Percentiles rank a stretch among this genome's conserved stretches.
phyloP scores from a whole-genome alignment of 2,888 invertebrate genomes.

The Ditula angustiorana region DNA sequence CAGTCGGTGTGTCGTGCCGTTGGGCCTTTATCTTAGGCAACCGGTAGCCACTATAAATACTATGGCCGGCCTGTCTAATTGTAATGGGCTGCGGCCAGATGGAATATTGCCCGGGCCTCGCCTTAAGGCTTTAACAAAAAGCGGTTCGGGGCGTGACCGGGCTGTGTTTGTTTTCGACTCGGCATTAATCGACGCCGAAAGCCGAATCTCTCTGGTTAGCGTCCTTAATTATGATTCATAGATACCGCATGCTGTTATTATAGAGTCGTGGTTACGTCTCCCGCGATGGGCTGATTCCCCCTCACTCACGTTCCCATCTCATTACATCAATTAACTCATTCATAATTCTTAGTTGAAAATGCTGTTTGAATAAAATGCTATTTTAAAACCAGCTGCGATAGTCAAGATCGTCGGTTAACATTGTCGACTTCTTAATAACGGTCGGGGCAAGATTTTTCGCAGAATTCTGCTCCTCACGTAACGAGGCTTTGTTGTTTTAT shows the following conservation, averaged over 20 bases:
- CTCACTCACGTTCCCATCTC: slow-evolving; percentile 67
- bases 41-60: slow-evolving; percentile 66
- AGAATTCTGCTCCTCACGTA: slow-evolving; percentile 48
- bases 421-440: slow-evolving; percentile 36
- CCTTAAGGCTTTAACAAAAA: slow-evolving; percentile 61
- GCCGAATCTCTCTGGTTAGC: slow-evolving; percentile 67
- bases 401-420: slow-evolving; percentile 33
- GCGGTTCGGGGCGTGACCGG: slow-evolving; percentile 57
- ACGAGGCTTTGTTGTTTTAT: slow-evolving; percentile 61
- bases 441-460: slow-evolving; percentile 44
- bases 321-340: slow-evolving; percentile 80
- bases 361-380: slow-evolving; percentile 56
- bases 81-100: slow-evolving; percentile 62
- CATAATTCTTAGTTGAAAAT: slow-evolving; percentile 66
- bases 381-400: slow-evolving; percentile 36
- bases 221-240: slow-evolving; percentile 82
- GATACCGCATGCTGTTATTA: slow-evolving; percentile 75
- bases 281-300: slow-evolving; percentile 65
- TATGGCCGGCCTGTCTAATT: slow-evolving; percentile 59
- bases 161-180: slow-evolving; percentile 79
- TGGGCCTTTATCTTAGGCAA: slow-evolving; percentile 59
- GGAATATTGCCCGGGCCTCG: slow-evolving; percentile 60
- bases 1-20: slow-evolving; percentile 54
- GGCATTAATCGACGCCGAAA: slow-evolving; percentile 75
- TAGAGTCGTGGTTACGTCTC: slow-evolving; percentile 68